Percentiles rank a stretch among this genome's conserved stretches.
phyloP scores from a whole-genome alignment of 2,797 vertebrate species.

The Clarias laeviceps region DNA sequence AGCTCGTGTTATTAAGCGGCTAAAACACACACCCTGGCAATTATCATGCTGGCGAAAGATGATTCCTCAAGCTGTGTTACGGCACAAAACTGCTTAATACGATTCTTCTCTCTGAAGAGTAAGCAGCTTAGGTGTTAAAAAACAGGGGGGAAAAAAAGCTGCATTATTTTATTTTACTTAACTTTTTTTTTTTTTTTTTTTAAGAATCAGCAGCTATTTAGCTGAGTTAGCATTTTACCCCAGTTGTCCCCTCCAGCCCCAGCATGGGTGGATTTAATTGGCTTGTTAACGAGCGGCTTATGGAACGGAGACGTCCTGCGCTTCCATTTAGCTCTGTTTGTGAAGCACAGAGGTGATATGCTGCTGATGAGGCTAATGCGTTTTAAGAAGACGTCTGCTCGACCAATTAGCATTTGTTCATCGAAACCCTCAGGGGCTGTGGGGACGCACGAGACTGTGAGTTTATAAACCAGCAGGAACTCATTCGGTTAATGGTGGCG shows the following conservation, averaged over 20 bases:
- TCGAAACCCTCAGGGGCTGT: too few relatives aligned
- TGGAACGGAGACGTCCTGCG: constrained; percentile 18
- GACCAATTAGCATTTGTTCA: background rate
- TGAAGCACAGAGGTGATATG: constrained; percentile 36
- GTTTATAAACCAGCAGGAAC: background rate
- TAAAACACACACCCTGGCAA: constrained; percentile 19
- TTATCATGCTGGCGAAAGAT: constrained; percentile 12
- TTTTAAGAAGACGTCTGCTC: background rate
- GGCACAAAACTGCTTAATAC: constrained; percentile 25
- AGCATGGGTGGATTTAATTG: constrained; percentile 50
- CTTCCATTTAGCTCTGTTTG: constrained; percentile 45
- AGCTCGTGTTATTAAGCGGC: constrained; percentile 10
- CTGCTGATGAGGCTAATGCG: background rate
- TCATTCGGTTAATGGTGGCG: background rate
- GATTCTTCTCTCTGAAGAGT: constrained; percentile 13
- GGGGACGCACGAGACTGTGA: background rate
- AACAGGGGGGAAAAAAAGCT: background rate
- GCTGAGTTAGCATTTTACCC: constrained; percentile 34
- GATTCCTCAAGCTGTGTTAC: constrained; percentile 25
- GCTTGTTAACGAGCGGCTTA: constrained; percentile 46
- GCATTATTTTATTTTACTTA: background rate
- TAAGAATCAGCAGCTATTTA: constrained; percentile 15
- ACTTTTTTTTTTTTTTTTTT: background rate
- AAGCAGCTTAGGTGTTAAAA: constrained; percentile 6
- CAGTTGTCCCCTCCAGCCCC: constrained; percentile 27